Conservation (phyloP, 2,888 invertebrate genomes). For the Chymomyza procnemis region DNA sequence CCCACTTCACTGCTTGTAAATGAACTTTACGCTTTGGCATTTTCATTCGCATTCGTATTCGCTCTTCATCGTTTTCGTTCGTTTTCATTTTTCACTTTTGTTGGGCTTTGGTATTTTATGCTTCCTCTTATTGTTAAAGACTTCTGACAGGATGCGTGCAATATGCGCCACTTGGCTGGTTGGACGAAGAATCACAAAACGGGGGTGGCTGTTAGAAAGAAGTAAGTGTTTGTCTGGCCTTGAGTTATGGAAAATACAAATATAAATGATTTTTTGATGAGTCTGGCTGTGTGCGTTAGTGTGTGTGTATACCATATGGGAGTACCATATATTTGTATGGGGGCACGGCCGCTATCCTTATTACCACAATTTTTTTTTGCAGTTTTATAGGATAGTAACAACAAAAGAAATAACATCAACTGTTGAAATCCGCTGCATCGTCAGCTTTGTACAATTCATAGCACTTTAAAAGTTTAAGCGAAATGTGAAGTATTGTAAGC, state of each 20-base stretch:
- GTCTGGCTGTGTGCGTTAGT: neutral
- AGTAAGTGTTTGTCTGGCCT: slow-evolving; percentile 40
- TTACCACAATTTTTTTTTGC: slow-evolving; percentile 5
- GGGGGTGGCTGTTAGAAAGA: neutral
- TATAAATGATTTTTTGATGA: slow-evolving; percentile 26
- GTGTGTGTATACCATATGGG: too few relatives aligned
- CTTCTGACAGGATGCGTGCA: slow-evolving; percentile 6
- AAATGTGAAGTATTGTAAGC: too few relatives aligned
- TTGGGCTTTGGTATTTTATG: neutral
- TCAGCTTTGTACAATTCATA: neutral
- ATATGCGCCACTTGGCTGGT: slow-evolving; percentile 11
- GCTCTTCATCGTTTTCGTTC: slow-evolving; percentile 3
- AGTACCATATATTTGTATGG: too few relatives aligned
- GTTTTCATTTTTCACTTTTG: neutral
- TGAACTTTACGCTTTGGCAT: neutral
- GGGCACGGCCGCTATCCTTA: neutral
- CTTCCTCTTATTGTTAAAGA: neutral
- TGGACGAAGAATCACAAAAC: slow-evolving; percentile 18
- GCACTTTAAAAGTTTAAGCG: neutral
- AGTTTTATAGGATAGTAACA: neutral
- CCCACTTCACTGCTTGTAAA: neutral
- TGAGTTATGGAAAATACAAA: slow-evolving; percentile 53
- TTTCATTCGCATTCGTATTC: neutral
- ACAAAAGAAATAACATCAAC: slow-evolving; percentile 28
- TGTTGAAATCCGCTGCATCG: slow-evolving; percentile 36